Base-by-base conservation (phyloP, 2,888 invertebrate species). In the Tribolium freemani region DNA sequence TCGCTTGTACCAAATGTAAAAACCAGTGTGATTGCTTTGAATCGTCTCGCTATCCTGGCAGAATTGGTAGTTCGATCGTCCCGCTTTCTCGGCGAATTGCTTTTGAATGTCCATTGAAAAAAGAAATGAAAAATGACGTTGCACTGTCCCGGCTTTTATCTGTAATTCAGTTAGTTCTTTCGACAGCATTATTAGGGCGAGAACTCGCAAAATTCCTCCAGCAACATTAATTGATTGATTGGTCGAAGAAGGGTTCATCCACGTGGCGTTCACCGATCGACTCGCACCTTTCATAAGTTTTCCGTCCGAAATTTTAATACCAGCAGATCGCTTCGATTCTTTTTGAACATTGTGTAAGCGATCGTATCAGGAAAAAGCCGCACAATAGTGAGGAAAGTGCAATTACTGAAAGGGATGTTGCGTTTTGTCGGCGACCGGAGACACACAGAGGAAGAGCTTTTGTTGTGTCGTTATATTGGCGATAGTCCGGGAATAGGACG, bases 371-470 rank as follows among this genome's bases (percentile, higher is more conserved):
- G 26, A 72, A 76, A 75, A 76, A 73, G 72, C 71, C 57, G 70
- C 60, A 76, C 73, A 74, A 74, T 73, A 69, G 74, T 46, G 54
- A 54, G 38, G 63, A 69, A 78, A 76, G 74, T 75, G 76, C 77
- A 75, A 78, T 79, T 77, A 76, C 63, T 72, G 72, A 71, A 73
- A 76, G 71, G 75, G 76, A 77, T 74, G 76, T 77, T 74, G 73
- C 73, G 75, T 76, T 79, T 77, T 76, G 75, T 76, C 74, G 71
- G 61, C 69, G 76, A 72, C 72, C 75, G 73, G 74, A 68, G 68
- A 68, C 68, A 66, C 45, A 54, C 38, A 66, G 54, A 56, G 56
- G 60, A 57, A 61, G 54, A 51, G 60, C 48, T 61, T 71, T 67
- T 66, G 71, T 70, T 71, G 67, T 61, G 67, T 73, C 58, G 60